Evolutionary conservation across 1,140 invertebrate species (phyloP), one percentile per base, ranked within the genome.

Genomic region (Heliconius nattereri): DNA sequence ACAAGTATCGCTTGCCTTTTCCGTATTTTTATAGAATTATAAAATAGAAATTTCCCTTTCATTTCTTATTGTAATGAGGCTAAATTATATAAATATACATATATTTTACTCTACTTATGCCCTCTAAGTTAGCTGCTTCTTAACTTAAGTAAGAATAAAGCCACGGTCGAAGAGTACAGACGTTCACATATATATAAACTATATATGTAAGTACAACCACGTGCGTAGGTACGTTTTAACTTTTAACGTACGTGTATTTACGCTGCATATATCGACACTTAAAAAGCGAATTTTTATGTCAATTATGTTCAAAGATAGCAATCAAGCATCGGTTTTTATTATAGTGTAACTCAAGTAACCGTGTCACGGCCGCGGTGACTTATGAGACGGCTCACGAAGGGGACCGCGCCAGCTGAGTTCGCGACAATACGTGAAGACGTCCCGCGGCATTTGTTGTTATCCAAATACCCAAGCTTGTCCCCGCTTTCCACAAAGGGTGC

Each of bases 381-480:
- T 89, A 85, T 82, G 86, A 85, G 85, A 79, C 81, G 78, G 79
- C 84, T 85, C 74, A 73, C 79, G 76, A 72, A 86, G 84, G 85
- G 87, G 85, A 85, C 81, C 81, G 85, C 89, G 91, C 89, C 92
- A 94, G 92, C 91, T 93, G 91, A 94, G 85, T 86, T 76, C 82
- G 81, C 87, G 85, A 93, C 91, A 94, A 93, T 91, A 78, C 87
- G 81, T 85, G 92, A 94, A 94, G 92, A 94, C 91, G 91, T 91
- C 91, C 89, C 91, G 91, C 85, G 86, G 87, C 88, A 84, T 89
- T 94, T 94, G 92, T 93, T 81, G 83, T 85, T 84, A 84, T 83
- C 85, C 81, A 81, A 83, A 79, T 79, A 72, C 73, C 71, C 72
- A 78, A 73, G 71, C 84, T 78, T 85, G 84, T 86, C 85, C 83